Conservation (phyloP, 2,113 vertebrate genomes). For the Chamaea fasciata region DNA sequence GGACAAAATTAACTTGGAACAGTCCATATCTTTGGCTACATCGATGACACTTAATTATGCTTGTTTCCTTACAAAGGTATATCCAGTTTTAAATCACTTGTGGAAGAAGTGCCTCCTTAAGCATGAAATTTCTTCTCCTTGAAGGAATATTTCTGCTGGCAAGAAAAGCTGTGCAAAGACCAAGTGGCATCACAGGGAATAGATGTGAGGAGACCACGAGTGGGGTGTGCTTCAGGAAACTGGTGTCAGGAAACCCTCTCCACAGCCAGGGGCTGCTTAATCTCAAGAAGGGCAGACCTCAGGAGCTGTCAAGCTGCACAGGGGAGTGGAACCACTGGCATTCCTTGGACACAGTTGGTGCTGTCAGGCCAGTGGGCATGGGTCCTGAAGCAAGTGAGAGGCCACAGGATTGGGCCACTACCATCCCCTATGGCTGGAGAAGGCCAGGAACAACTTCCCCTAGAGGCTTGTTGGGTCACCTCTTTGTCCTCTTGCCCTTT, state of each 20-base stretch:
- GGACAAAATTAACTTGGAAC: slow-evolving; percentile 58
- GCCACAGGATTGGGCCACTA: not conserved
- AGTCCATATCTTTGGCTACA: slow-evolving; percentile 47
- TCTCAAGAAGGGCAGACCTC: not conserved
- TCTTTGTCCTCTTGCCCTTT: not conserved
- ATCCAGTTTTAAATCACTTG: slow-evolving; percentile 36
- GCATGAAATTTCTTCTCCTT: not conserved
- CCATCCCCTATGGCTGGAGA: not conserved
- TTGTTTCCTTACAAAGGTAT: slow-evolving; percentile 51
- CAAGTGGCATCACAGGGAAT: not conserved
- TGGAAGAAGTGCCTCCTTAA: not conserved
- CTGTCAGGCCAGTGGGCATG: not conserved
- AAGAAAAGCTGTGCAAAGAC: not conserved
- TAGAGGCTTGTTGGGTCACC: not conserved
- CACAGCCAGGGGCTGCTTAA: not conserved
- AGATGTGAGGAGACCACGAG: not conserved
- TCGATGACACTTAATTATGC: slow-evolving; percentile 28
- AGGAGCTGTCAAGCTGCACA: not conserved
- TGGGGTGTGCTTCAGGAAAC: rapidly evolving
- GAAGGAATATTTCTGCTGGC: not conserved
- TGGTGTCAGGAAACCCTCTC: not conserved
- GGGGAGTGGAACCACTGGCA: not conserved
- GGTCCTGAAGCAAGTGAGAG: not conserved
- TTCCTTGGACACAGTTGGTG: not conserved
- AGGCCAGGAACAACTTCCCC: not conserved